phyloP scores from a whole-genome alignment of 2,113 vertebrate species.

The Xiphophorus hellerii region DNA sequence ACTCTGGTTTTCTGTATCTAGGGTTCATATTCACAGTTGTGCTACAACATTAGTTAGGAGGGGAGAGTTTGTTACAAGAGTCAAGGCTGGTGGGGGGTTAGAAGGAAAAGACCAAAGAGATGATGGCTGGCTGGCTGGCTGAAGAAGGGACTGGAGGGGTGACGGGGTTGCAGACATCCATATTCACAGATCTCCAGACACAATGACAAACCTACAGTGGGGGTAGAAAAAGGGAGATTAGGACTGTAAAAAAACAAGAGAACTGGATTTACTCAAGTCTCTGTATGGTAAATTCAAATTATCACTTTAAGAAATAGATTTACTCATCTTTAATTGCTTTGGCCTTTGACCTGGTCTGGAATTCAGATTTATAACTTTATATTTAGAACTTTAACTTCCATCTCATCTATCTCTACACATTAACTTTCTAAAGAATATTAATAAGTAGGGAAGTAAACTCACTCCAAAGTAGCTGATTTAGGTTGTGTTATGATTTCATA shows the following conservation, averaged over 20 bases:
- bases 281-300: too few species aligned
- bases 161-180: conserved; percentile 73
- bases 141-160: conserved; percentile 27
- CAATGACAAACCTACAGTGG: conserved; percentile 59
- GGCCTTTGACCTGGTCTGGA: too few species aligned
- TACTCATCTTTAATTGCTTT: too few species aligned
- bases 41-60: conserved; percentile 91
- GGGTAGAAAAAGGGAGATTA: neutral
- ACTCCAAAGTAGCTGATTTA: neutral
- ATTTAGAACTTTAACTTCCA: too few species aligned
- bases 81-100: conserved; percentile 81
- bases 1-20: conserved; percentile 80
- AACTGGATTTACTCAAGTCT: too few species aligned
- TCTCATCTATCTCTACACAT: too few species aligned
- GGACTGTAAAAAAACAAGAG: neutral
- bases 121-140: conserved; percentile 66
- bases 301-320: too few species aligned
- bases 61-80: conserved; percentile 58
- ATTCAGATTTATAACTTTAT: too few species aligned
- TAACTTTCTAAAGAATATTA: too few species aligned
- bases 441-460: too few species aligned
- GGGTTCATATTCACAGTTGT: conserved; percentile 97
- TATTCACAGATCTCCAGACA: conserved; percentile 74
- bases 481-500: neutral
- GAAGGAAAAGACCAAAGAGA: conserved; percentile 60